These are phyloP conservation scores for Salarias fasciatus DNA, from an alignment of 2,797 vertebrate species.

Conservation along the genomic window DNA sequence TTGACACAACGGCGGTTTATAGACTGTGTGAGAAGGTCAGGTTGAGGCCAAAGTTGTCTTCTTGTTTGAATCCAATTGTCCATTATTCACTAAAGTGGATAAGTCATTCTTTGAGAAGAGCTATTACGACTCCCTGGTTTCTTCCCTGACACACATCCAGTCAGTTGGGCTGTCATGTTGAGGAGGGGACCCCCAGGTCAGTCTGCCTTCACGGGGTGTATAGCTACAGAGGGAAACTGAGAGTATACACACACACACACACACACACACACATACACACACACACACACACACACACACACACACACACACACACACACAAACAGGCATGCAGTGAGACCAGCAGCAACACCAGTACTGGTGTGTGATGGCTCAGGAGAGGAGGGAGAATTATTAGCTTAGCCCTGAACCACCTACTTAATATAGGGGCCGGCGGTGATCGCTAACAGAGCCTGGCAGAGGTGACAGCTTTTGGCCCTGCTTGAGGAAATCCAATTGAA, in stretches of 20 bases:
- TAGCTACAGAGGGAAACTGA: too few relatives aligned
- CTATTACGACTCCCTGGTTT: conserved; percentile 49
- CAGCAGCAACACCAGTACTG: conserved; percentile 72
- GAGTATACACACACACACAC: too few relatives aligned
- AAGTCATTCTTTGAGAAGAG: conserved; percentile 47
- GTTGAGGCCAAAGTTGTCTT: conserved; percentile 34
- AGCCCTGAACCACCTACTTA: conserved; percentile 99
- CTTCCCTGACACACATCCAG: conserved; percentile 56
- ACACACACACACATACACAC: too few relatives aligned
- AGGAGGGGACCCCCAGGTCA: conserved; percentile 77
- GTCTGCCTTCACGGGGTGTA: conserved; percentile 58
- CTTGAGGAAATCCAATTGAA: conserved; percentile 99
- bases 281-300: too few relatives aligned
- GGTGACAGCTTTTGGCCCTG: conserved; percentile 98
- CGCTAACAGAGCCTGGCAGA: conserved; percentile 98
- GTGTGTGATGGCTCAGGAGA: conserved; percentile 91
- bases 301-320: conserved; percentile 43
- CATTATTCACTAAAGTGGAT: conserved; percentile 48
- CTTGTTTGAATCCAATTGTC: conserved; percentile 47
- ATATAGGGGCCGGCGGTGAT: conserved; percentile 95
- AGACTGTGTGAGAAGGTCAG: conserved; percentile 17
- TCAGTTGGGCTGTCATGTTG: conserved; percentile 66
- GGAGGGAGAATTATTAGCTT: conserved; percentile 99
- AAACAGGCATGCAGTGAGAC: conserved; percentile 57
- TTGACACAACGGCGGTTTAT: not conserved